Conservation (phyloP, 2,888 invertebrate species). For the Trichogramma dendrolimi region DNA sequence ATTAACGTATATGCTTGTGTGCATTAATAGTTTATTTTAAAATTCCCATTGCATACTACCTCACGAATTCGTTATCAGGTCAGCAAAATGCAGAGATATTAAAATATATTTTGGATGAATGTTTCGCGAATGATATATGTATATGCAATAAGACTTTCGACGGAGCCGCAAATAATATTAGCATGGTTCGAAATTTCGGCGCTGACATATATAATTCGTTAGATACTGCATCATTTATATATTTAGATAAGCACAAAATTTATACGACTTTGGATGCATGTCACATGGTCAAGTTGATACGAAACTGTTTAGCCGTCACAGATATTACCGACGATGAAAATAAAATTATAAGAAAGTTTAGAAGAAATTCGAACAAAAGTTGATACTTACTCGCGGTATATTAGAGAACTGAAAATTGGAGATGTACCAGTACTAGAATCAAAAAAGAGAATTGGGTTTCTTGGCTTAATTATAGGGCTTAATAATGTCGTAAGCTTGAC, state of each 20-base stretch:
- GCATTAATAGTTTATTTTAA: too few species aligned
- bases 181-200: slow-evolving; percentile 26
- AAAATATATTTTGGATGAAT: too few species aligned
- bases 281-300: slow-evolving; percentile 21
- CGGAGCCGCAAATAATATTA: slow-evolving; percentile 34
- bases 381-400: slow-evolving; percentile 11
- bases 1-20: too few species aligned
- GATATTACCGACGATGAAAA: slow-evolving; percentile 4
- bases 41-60: too few species aligned
- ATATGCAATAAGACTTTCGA: too few species aligned
- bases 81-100: too few species aligned
- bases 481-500: slow-evolving; percentile 10
- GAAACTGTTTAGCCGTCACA: slow-evolving; percentile 7
- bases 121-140: too few species aligned
- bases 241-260: slow-evolving; percentile 16
- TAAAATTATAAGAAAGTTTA: slow-evolving; percentile 9
- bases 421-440: slow-evolving; percentile 5
- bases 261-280: slow-evolving; percentile 13
- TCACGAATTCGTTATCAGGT: too few species aligned
- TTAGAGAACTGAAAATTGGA: slow-evolving; percentile 10
- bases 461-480: slow-evolving; percentile 18
- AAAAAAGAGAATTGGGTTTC: slow-evolving; percentile 21
- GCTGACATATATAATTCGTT: slow-evolving; percentile 15
- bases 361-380: slow-evolving; percentile 14
- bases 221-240: slow-evolving; percentile 4